A percentile compares a stretch with the other conserved stretches of the same genome.
Evolutionary conservation across 2,888 invertebrate genomes (phyloP).

Genomic region (Pachliopta kotzebuea): DNA sequence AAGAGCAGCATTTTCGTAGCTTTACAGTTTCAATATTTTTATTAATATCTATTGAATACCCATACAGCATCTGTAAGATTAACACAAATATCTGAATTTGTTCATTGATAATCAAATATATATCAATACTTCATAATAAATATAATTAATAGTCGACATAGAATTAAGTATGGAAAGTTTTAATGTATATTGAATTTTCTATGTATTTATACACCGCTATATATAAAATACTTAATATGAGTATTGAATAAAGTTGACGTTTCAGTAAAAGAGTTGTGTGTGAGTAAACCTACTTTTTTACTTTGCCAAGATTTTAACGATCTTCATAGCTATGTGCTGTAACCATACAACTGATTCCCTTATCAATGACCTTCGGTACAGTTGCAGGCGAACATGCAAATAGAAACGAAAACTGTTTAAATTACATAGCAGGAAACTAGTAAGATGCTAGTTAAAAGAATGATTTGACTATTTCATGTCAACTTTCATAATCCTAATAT

Average conservation of each 20-base stretch:
- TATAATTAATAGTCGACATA: too few relatives aligned
- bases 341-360: conserved; percentile 66
- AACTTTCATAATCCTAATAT: background rate
- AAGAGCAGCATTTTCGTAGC: background rate
- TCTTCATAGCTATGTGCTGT: conserved; percentile 32
- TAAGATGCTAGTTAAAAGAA: background rate
- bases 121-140: too few relatives aligned
- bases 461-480: background rate
- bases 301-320: conserved; percentile 28
- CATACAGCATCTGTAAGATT: background rate
- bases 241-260: background rate
- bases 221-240: background rate
- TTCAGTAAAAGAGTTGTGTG: background rate
- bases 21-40: background rate
- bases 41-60: background rate
- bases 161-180: too few relatives aligned
- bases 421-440: background rate
- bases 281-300: conserved; percentile 9
- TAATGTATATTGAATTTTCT: too few relatives aligned
- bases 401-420: conserved; percentile 31
- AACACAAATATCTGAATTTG: too few relatives aligned
- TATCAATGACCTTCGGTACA: conserved; percentile 72
- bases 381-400: conserved; percentile 42
- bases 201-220: too few relatives aligned
- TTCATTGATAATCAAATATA: background rate